Percentiles rank a stretch among this genome's conserved stretches.
phyloP scores from a whole-genome alignment of 2,797 vertebrate genomes.

The Tenualosa thibaudeaui region DNA sequence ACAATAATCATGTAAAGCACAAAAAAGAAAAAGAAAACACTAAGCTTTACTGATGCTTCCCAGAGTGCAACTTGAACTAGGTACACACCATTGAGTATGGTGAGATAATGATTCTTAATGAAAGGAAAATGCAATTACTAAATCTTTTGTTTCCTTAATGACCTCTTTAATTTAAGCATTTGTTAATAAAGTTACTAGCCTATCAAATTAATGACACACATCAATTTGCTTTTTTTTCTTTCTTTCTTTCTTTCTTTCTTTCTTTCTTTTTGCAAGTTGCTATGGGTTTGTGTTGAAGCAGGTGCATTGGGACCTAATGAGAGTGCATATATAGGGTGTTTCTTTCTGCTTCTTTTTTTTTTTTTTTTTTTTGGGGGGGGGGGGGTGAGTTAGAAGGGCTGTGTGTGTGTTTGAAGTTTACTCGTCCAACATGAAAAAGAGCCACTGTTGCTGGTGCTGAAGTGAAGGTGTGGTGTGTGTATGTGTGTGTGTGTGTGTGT shows the following conservation, averaged over 20 bases:
- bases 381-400: not conserved
- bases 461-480: constrained; percentile 1
- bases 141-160: constrained; percentile 10
- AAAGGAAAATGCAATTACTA: constrained; percentile 3
- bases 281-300: not conserved
- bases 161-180: constrained; percentile 17
- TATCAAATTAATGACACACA: constrained; percentile 16
- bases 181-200: constrained; percentile 13
- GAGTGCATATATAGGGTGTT: not conserved
- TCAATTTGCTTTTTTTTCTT: constrained; percentile 55
- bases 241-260: not conserved
- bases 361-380: constrained; percentile 7
- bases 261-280: not conserved
- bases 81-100: not conserved
- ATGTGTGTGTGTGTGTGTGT: too few species aligned
- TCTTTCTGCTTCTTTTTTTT: constrained; percentile 31
- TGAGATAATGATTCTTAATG: constrained; percentile 10
- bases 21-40: not conserved
- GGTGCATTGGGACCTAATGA: not conserved
- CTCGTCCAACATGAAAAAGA: constrained; percentile 74
- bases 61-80: not conserved
- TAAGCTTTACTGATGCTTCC: not conserved
- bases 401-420: constrained; percentile 57
- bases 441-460: constrained; percentile 68
- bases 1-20: not conserved